Percentiles rank a stretch among this genome's conserved stretches.
phyloP scores from a whole-genome alignment of 1,140 invertebrate species.

The Leguminivora glycinivorella region DNA sequence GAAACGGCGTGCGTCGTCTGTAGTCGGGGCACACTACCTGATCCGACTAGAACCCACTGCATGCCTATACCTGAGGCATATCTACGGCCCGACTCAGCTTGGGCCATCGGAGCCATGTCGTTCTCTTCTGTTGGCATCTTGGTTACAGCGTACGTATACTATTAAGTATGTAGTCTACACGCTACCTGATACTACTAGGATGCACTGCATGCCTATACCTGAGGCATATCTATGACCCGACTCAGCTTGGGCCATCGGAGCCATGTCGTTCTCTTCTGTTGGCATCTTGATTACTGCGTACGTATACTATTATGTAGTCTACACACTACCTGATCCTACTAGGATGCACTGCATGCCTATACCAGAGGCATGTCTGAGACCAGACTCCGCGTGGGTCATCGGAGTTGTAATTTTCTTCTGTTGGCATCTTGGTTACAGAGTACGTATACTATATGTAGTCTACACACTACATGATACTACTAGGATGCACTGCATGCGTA shows the following conservation, averaged over 20 bases:
- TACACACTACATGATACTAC: too few relatives aligned
- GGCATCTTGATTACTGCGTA: constrained; percentile 88
- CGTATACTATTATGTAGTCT: constrained; percentile 34
- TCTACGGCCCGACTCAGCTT: constrained; percentile 87
- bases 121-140: constrained; percentile 89
- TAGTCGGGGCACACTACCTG: constrained; percentile 89
- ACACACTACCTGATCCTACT: neutral
- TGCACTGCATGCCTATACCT: neutral
- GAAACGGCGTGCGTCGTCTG: constrained; percentile 92
- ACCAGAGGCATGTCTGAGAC: too few relatives aligned
- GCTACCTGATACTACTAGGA: neutral
- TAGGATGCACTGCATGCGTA: neutral
- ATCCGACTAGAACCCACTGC: constrained; percentile 86
- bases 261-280: constrained; percentile 56
- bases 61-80: constrained; percentile 91
- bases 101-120: constrained; percentile 94
- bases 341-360: too few relatives aligned
- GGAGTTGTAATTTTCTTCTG: too few relatives aligned
- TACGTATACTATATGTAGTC: too few relatives aligned
- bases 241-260: neutral
- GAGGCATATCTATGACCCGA: neutral
- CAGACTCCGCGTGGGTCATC: too few relatives aligned
- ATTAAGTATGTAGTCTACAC: constrained; percentile 68
- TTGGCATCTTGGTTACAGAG: too few relatives aligned
- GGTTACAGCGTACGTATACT: constrained; percentile 81